Evolutionary conservation across 2,888 invertebrate genomes (phyloP).

Genomic region (Synanthedon tipuliformis): DNA sequence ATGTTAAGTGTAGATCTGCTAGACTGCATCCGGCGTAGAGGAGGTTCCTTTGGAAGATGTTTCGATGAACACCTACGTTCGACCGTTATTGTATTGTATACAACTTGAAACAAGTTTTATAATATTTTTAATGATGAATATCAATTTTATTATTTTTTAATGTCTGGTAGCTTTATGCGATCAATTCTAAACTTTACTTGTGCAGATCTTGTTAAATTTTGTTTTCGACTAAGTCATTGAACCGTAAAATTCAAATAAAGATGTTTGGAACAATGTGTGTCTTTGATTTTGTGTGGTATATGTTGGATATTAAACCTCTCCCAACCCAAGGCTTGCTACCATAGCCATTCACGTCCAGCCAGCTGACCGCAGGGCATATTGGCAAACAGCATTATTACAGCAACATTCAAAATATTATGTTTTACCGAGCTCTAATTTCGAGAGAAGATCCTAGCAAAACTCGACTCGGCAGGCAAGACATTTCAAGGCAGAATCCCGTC

Average conservation of each 20-base stretch:
- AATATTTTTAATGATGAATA: background rate
- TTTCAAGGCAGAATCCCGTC: too few relatives aligned
- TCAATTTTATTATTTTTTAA: constrained; percentile 12
- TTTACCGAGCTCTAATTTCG: too few relatives aligned
- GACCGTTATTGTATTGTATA: background rate
- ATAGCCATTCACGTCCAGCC: too few relatives aligned
- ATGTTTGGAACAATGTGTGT: constrained; percentile 43
- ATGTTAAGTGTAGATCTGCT: constrained; percentile 66
- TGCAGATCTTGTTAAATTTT: constrained; percentile 63
- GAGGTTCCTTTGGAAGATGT: constrained; percentile 53
- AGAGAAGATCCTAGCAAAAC: too few relatives aligned
- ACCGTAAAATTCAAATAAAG: constrained; percentile 62
- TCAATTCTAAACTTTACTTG: constrained; percentile 47
- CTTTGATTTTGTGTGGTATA: background rate
- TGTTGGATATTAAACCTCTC: too few relatives aligned
- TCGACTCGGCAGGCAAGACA: too few relatives aligned
- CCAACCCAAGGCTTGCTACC: too few relatives aligned
- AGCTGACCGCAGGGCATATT: background rate
- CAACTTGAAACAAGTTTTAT: background rate
- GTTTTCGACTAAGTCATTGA: constrained; percentile 65
- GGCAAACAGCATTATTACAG: background rate
- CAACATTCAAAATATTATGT: constrained; percentile 6
- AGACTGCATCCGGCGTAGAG: constrained; percentile 56
- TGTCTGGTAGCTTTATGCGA: constrained; percentile 56
- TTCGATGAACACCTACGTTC: constrained; percentile 3